A percentile compares a stretch with the other conserved stretches of the same genome.
These are phyloP conservation scores for Apeltes quadracus DNA, from an alignment of 2,113 vertebrate species.

Conservation along the genomic window DNA sequence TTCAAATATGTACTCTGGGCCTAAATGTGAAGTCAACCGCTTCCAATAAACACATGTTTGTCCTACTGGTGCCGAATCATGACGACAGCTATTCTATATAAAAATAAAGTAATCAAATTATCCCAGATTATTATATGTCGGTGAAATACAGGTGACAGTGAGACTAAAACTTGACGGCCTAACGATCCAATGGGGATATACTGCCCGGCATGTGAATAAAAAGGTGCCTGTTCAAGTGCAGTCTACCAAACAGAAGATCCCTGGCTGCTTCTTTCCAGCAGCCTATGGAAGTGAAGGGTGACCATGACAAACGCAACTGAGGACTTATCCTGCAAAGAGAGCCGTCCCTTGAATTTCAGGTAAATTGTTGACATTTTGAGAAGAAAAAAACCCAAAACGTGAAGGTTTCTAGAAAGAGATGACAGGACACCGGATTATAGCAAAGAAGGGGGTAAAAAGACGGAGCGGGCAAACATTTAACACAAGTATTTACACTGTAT, in stretches of 20 bases:
- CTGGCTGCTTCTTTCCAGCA: conserved; percentile 87
- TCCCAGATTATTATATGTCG: not conserved
- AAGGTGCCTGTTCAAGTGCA: conserved; percentile 14
- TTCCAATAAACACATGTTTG: not conserved
- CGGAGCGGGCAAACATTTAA: too few species aligned
- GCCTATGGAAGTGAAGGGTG: conserved; percentile 87
- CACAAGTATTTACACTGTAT: not conserved
- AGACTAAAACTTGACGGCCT: not conserved
- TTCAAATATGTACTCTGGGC: not conserved
- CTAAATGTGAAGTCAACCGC: not conserved
- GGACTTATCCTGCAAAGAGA: conserved; percentile 78
- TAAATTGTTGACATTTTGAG: not conserved
- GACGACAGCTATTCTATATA: conserved; percentile 1
- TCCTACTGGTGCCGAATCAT: conserved; percentile 4
- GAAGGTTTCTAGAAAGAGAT: conserved; percentile 54
- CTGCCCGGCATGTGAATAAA: conserved; percentile 26
- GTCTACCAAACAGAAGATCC: conserved; percentile 84
- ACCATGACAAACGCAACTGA: conserved; percentile 87
- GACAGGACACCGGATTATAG: conserved; percentile 4
- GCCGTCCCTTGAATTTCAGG: not conserved
- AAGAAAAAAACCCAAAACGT: not conserved
- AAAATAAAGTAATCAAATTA: not conserved
- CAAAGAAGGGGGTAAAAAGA: too few species aligned
- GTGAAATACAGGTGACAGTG: conserved; percentile 9
- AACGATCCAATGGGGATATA: conserved; percentile 25